These are phyloP conservation scores for Punctoribates punctum DNA, from an alignment of 2,888 invertebrate genomes.

Conservation along the genomic window DNA sequence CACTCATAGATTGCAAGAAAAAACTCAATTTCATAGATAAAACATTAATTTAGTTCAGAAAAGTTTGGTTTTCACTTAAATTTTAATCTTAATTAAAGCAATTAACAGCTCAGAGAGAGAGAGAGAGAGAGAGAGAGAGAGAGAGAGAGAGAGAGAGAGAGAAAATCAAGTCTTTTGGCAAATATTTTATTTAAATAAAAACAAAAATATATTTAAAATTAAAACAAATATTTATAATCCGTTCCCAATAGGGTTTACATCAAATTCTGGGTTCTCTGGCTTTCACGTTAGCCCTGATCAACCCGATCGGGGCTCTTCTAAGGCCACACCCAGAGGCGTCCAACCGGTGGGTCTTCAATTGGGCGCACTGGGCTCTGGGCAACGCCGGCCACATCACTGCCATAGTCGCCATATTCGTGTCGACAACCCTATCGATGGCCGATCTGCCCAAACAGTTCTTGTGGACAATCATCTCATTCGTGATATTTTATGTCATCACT, in stretches of 20 bases:
- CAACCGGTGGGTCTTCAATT: slow-evolving; percentile 78
- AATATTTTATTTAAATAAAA: background rate
- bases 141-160: too few species aligned
- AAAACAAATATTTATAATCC: background rate
- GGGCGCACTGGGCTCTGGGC: slow-evolving; percentile 84
- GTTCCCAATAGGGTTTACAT: slow-evolving; percentile 34
- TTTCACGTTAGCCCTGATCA: slow-evolving; percentile 58
- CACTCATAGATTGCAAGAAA: too few species aligned
- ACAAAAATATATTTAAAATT: background rate
- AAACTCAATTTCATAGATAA: background rate
- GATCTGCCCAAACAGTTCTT: slow-evolving; percentile 80
- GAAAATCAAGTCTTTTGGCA: too few species aligned
- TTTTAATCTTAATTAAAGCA: too few species aligned
- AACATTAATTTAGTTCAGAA: background rate
- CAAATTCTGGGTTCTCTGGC: slow-evolving; percentile 41
- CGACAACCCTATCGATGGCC: slow-evolving; percentile 77
- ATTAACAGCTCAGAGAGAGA: too few species aligned
- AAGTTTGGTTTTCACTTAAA: background rate
- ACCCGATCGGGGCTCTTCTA: slow-evolving; percentile 81
- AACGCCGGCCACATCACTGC: slow-evolving; percentile 81
- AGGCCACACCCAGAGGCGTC: slow-evolving; percentile 78
- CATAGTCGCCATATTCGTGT: slow-evolving; percentile 52
- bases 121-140: too few species aligned
- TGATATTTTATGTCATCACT: slow-evolving; percentile 80
- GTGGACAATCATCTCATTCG: slow-evolving; percentile 82